Evolutionary conservation across 2,888 invertebrate species (phyloP).

Genomic region (Ectemnius cavifrons): DNA sequence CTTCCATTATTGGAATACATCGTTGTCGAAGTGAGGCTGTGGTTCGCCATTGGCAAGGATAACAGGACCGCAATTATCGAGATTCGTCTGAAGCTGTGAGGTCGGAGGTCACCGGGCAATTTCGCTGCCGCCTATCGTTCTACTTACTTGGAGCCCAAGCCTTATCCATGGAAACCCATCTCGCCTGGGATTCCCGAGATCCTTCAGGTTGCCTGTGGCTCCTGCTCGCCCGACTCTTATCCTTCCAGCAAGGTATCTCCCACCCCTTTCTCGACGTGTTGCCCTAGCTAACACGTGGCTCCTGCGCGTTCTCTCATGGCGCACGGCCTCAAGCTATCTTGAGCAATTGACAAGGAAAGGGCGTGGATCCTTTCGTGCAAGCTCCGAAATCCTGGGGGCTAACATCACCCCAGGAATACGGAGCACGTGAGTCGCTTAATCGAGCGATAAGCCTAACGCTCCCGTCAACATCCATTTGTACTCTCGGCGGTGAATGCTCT

Average conservation of each 20-base stretch:
- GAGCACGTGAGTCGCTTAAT: constrained; percentile 26
- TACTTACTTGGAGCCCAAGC: constrained; percentile 64
- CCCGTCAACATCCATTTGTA: neutral
- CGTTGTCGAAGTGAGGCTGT: too few species aligned
- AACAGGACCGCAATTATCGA: constrained; percentile 67
- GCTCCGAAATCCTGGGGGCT: constrained; percentile 13
- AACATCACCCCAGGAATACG: neutral
- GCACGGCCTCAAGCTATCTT: constrained; percentile 54
- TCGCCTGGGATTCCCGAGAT: constrained; percentile 49
- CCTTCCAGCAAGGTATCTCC: neutral
- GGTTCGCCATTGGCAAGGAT: constrained; percentile 48
- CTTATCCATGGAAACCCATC: constrained; percentile 63
- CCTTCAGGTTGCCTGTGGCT: constrained; percentile 19
- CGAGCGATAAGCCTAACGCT: constrained; percentile 17
- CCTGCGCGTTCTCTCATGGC: constrained; percentile 17
- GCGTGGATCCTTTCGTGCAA: constrained; percentile 60
- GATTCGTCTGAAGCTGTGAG: constrained; percentile 58
- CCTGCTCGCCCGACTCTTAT: constrained; percentile 5
- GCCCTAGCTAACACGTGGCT: constrained; percentile 10
- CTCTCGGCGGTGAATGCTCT: neutral
- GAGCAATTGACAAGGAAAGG: constrained; percentile 64
- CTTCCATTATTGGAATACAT: too few species aligned
- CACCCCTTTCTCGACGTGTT: neutral
- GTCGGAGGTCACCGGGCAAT: constrained; percentile 70
- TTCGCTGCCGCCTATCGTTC: constrained; percentile 63